Conservation (phyloP, 2,888 invertebrate species). For the Prenolepis imparis region DNA sequence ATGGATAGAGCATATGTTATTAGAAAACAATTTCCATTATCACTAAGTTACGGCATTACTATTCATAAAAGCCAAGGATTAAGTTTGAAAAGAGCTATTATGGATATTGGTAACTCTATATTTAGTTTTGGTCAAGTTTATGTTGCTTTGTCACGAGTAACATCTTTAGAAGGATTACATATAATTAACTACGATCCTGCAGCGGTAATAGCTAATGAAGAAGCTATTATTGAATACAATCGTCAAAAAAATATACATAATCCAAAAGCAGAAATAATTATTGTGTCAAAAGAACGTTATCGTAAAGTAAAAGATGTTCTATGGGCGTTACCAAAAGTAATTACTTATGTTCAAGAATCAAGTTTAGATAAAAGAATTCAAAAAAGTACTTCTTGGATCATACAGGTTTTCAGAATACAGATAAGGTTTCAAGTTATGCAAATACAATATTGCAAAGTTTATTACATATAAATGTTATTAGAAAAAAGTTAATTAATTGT, state of each 20-base stretch:
- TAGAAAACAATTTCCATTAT: slow-evolving; percentile 66
- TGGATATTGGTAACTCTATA: background rate
- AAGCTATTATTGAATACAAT: no score
- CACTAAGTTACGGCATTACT: background rate
- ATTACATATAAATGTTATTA: no score
- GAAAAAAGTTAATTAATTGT: no score
- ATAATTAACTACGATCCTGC: slow-evolving; percentile 54
- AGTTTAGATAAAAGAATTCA: background rate
- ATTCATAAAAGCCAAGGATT: background rate
- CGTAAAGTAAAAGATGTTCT: background rate
- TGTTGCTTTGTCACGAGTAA: background rate
- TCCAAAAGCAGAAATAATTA: no score
- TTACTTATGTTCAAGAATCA: background rate
- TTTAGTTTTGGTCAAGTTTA: background rate
- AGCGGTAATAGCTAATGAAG: slow-evolving; percentile 5
- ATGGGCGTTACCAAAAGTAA: background rate
- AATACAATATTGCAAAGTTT: no score
- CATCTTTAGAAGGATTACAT: background rate
- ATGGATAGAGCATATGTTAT: slow-evolving; percentile 64
- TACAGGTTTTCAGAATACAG: no score
- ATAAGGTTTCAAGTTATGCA: no score
- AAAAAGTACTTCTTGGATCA: background rate
- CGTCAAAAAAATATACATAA: no score
- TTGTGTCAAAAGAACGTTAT: no score
- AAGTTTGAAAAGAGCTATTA: background rate